A percentile compares a stretch with the other conserved stretches of the same genome.
Evolutionary conservation across 1,140 invertebrate species (phyloP).

Genomic region (Brachionus plicatilis): DNA sequence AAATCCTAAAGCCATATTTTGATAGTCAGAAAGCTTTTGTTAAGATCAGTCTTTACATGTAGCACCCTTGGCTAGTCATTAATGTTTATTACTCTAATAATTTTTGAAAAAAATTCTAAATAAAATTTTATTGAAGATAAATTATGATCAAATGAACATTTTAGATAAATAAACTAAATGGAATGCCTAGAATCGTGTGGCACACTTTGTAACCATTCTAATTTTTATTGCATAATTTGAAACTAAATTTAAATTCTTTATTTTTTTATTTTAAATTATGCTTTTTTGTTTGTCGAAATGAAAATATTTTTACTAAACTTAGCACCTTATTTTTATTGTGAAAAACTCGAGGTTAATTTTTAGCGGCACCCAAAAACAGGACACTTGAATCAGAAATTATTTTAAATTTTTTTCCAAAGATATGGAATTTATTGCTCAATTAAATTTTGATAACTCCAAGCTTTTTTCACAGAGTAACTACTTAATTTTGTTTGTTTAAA

Average conservation of each 20-base stretch:
- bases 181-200: background rate
- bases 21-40: background rate
- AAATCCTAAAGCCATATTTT: background rate
- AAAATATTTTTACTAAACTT: background rate
- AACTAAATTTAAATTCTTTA: background rate
- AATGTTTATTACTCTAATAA: background rate
- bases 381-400: background rate
- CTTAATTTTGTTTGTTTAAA: background rate
- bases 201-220: background rate
- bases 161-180: background rate
- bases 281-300: background rate
- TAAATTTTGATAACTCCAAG: background rate
- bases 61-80: background rate
- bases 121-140: background rate
- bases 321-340: background rate
- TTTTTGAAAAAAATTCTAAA: background rate
- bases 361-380: background rate
- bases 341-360: background rate
- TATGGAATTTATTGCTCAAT: background rate
- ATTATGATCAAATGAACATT: background rate
- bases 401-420: background rate
- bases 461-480: background rate
- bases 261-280: background rate
- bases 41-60: background rate
- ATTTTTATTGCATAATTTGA: background rate